Conservation (phyloP, 1,140 invertebrate species). For the Nylanderia fulva region DNA sequence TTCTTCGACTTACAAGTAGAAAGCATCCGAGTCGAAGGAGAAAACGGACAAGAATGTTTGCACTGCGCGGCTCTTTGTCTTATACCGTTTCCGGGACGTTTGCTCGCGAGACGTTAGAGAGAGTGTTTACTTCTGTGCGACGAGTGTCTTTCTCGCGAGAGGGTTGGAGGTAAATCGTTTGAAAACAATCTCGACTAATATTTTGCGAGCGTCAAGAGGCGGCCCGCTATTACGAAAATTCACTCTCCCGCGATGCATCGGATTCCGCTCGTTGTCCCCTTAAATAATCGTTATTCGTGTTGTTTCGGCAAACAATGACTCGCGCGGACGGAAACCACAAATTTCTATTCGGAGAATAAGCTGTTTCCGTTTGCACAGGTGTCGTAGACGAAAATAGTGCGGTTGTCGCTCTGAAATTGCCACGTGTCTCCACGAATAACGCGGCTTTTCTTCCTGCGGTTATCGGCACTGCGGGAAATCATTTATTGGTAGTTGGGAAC, state of each 20-base stretch:
- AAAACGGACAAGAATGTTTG: constrained; percentile 48
- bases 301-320: constrained; percentile 42
- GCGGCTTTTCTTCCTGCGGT: constrained; percentile 50
- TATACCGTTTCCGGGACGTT: constrained; percentile 44
- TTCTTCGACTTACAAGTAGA: constrained; percentile 20
- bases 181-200: constrained; percentile 63
- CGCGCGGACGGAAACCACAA: constrained; percentile 29
- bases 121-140: constrained; percentile 47
- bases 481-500: constrained; percentile 31
- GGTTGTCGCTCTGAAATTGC: constrained; percentile 51
- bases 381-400: constrained; percentile 48
- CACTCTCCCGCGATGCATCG: constrained; percentile 24
- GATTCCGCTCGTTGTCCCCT: constrained; percentile 27
- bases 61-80: constrained; percentile 43
- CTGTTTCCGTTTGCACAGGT: constrained; percentile 56
- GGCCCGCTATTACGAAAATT: constrained; percentile 55
- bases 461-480: constrained; percentile 36
- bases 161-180: constrained; percentile 43
- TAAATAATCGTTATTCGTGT: constrained; percentile 35
- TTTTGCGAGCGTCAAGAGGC: constrained; percentile 37
- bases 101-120: constrained; percentile 40
- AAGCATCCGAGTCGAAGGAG: constrained; percentile 12
- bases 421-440: constrained; percentile 43
- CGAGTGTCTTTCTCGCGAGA: constrained; percentile 36
- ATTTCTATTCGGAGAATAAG: constrained; percentile 54